phyloP scores from a whole-genome alignment of 2,888 invertebrate genomes.

The Heteropelma amictum region DNA sequence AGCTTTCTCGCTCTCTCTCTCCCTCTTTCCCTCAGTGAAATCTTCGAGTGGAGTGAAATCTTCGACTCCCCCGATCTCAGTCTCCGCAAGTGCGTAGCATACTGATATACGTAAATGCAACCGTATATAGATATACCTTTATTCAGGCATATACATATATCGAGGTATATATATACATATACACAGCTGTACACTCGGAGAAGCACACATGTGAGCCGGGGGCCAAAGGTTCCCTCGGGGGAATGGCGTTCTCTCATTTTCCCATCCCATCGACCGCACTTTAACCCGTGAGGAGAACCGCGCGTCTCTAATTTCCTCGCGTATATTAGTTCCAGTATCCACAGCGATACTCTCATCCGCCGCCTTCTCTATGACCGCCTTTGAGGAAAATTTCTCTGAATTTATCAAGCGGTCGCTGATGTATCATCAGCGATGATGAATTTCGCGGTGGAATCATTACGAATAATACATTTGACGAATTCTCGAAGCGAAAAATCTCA shows the following conservation, averaged over 20 bases:
- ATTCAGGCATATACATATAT: not conserved
- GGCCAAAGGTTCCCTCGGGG: slow-evolving; percentile 54
- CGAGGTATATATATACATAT: not conserved
- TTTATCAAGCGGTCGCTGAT: slow-evolving; percentile 30
- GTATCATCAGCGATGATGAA: slow-evolving; percentile 30
- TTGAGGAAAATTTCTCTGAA: slow-evolving; percentile 32
- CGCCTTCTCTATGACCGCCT: not conserved
- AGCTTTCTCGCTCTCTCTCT: not conserved
- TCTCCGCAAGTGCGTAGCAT: not conserved
- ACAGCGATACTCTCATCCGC: slow-evolving; percentile 22
- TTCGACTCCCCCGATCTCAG: slow-evolving; percentile 37
- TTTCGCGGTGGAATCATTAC: not conserved
- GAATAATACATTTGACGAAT: too few relatives aligned
- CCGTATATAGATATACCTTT: not conserved
- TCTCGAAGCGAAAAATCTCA: too few relatives aligned
- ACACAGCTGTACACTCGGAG: not conserved
- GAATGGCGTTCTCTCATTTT: slow-evolving; percentile 50
- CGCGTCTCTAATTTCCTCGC: slow-evolving; percentile 55
- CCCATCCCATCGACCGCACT: slow-evolving; percentile 46
- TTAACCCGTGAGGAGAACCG: slow-evolving; percentile 38
- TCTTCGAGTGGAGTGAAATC: slow-evolving; percentile 15
- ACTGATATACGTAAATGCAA: not conserved
- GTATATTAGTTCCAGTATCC: slow-evolving; percentile 53
- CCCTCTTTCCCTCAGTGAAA: slow-evolving; percentile 1
- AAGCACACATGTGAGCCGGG: slow-evolving; percentile 38